Percentiles rank a stretch among this genome's conserved stretches.
Evolutionary conservation across 2,888 invertebrate genomes (phyloP).

Genomic region (Rhingia rostrata): DNA sequence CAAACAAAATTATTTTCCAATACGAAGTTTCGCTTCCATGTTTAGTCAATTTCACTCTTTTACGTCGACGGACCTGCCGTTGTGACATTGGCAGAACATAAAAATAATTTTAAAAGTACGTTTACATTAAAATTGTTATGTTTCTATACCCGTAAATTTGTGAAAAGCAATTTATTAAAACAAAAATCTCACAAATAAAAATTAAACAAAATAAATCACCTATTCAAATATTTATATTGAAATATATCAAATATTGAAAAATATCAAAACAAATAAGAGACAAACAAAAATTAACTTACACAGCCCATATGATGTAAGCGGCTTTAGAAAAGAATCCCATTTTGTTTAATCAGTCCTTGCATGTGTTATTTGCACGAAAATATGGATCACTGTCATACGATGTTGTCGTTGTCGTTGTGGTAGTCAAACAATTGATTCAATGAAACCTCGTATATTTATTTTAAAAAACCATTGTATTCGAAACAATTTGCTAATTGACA

Average conservation of each 20-base stretch:
- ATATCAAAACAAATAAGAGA: neutral
- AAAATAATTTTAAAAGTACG: no score
- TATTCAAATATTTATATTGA: neutral
- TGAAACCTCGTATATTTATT: constrained; percentile 30
- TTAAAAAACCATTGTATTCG: constrained; percentile 23
- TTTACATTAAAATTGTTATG: no score
- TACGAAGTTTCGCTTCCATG: no score
- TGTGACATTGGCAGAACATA: no score
- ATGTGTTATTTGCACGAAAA: constrained; percentile 35
- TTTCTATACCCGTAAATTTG: no score
- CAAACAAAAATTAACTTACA: constrained; percentile 85
- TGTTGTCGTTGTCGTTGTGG: neutral
- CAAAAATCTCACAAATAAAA: no score
- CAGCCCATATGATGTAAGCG: constrained; percentile 90
- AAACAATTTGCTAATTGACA: constrained; percentile 41
- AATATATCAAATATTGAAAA: neutral
- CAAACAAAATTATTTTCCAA: no score
- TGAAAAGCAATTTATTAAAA: no score
- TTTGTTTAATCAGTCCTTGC: constrained; percentile 50
- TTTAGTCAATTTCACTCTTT: no score
- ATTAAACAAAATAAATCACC: neutral
- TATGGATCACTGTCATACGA: constrained; percentile 39
- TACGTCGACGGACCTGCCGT: no score
- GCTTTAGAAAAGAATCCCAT: constrained; percentile 92
- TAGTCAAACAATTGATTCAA: constrained; percentile 35